phyloP scores from a whole-genome alignment of 1,140 invertebrate genomes.

The Solenopsis fugax region DNA sequence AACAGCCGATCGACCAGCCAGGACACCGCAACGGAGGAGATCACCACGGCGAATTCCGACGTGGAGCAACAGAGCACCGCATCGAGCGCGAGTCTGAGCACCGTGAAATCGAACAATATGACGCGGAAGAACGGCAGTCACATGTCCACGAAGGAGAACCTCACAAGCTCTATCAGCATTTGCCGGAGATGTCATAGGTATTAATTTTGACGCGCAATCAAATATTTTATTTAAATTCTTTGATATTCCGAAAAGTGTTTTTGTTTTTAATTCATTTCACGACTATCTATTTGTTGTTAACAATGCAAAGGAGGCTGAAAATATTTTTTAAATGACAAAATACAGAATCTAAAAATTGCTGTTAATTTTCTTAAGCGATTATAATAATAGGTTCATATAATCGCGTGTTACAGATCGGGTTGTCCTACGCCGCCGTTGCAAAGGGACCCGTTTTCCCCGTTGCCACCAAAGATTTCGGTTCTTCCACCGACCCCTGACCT shows the following conservation, averaged over 20 bases:
- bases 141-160: constrained; percentile 79
- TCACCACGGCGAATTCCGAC: constrained; percentile 80
- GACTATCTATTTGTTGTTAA: not conserved
- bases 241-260: not conserved
- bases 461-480: constrained; percentile 90
- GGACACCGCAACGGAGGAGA: constrained; percentile 77
- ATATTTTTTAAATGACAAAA: not conserved
- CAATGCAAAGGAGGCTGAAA: not conserved
- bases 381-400: not conserved
- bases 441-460: constrained; percentile 86
- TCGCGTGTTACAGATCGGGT: constrained; percentile 79
- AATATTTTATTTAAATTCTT: not conserved
- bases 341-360: not conserved
- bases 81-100: constrained; percentile 84
- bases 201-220: constrained; percentile 68
- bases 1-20: constrained; percentile 55
- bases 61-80: constrained; percentile 84
- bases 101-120: constrained; percentile 84
- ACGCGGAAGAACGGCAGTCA: constrained; percentile 81
- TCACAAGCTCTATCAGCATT: constrained; percentile 88
- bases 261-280: not conserved
- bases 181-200: constrained; percentile 89
- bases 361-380: not conserved
- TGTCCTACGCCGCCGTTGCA: constrained; percentile 83
- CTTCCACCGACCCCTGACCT: constrained; percentile 91